These are phyloP conservation scores for Scelioninae gen. 2 DNA, from an alignment of 2,888 invertebrate species.

Conservation along the genomic window DNA sequence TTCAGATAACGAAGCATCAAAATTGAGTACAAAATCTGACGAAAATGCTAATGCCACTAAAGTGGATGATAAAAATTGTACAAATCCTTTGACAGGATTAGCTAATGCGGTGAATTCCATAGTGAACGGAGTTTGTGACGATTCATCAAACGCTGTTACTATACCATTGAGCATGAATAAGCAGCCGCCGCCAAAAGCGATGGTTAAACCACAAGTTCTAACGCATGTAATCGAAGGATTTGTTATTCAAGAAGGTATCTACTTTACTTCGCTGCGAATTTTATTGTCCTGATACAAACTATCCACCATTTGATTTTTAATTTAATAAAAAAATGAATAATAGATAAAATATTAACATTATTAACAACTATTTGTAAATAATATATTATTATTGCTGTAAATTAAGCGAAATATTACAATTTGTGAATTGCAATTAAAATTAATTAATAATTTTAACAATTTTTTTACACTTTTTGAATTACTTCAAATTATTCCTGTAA, in stretches of 20 bases:
- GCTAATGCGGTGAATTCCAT: conserved; percentile 73
- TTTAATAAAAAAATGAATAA: no score
- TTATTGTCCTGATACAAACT: no score
- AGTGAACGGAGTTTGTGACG: conserved; percentile 71
- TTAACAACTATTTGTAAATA: no score
- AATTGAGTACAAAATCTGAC: conserved; percentile 33
- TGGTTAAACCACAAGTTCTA: conserved; percentile 95
- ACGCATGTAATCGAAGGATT: conserved; percentile 98
- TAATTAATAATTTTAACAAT: no score
- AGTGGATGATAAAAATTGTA: conserved; percentile 72
- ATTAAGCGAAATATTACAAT: no score
- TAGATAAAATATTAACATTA: no score
- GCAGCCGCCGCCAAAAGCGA: conserved; percentile 85
- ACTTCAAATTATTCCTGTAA: no score
- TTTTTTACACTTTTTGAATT: no score
- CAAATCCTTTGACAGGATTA: conserved; percentile 72
- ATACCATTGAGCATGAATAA: conserved; percentile 68
- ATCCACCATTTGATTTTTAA: no score
- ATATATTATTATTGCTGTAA: no score
- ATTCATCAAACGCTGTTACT: conserved; percentile 62
- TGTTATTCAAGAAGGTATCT: conserved; percentile 93
- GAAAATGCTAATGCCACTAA: conserved; percentile 55
- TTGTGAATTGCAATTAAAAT: no score
- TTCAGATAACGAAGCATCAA: conserved; percentile 11
- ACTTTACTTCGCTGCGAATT: no score